Evolutionary conservation across 2,888 invertebrate species (phyloP).

Genomic region (Ptychoptera albimana): DNA sequence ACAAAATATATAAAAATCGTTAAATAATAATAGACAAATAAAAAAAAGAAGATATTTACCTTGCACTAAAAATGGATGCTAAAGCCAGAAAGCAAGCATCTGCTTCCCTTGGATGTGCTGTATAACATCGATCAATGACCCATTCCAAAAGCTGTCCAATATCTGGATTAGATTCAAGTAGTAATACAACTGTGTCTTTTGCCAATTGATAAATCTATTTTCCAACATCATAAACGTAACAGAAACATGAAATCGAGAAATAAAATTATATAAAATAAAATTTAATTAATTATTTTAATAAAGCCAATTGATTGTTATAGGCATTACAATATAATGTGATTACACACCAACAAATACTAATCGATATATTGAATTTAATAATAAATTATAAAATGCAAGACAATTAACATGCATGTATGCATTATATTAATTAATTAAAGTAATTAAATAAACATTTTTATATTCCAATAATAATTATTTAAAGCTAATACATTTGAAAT

Average conservation of each 20-base stretch:
- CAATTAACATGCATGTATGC: too few relatives aligned
- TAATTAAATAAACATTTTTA: too few relatives aligned
- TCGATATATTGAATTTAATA: too few relatives aligned
- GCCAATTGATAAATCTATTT: slow-evolving; percentile 73
- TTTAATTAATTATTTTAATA: not conserved
- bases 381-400: too few relatives aligned
- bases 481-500: too few relatives aligned
- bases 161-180: slow-evolving; percentile 91
- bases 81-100: slow-evolving; percentile 94
- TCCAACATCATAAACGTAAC: slow-evolving; percentile 13
- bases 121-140: slow-evolving; percentile 96
- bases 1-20: not conserved
- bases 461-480: too few relatives aligned
- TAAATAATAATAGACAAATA: slow-evolving; percentile 8
- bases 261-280: not conserved
- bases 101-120: slow-evolving; percentile 75
- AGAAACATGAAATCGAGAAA: slow-evolving; percentile 9
- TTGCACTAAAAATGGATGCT: slow-evolving; percentile 90
- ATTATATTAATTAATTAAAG: too few relatives aligned
- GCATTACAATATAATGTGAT: too few relatives aligned
- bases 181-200: slow-evolving; percentile 81
- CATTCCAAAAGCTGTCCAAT: slow-evolving; percentile 85
- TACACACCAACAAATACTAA: too few relatives aligned
- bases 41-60: slow-evolving; percentile 36
- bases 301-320: too few relatives aligned